phyloP scores from a whole-genome alignment of 2,797 vertebrate species.

The Phyllotis vaccarum region DNA sequence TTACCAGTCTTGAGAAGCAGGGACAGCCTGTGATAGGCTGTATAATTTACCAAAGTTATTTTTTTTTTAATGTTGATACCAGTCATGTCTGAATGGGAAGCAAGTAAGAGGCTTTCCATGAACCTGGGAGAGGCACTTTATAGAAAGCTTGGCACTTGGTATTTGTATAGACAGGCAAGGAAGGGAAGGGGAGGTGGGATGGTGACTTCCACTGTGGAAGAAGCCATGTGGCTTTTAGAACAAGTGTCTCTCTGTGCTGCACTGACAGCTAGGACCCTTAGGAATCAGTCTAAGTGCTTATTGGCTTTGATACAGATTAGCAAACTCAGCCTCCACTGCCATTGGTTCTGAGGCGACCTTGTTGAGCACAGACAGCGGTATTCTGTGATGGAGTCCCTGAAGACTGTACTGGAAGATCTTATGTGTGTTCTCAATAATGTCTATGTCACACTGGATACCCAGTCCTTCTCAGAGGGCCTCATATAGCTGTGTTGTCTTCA shows the following conservation, averaged over 20 bases:
- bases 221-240: neutral
- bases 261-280: rapidly evolving
- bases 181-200: neutral
- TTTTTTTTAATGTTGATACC: neutral
- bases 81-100: rapidly evolving
- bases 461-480: neutral
- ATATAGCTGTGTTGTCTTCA: neutral
- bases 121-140: neutral
- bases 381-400: neutral
- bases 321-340: neutral
- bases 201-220: neutral
- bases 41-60: conserved; percentile 42
- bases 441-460: rapidly evolving
- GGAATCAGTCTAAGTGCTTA: too few relatives aligned
- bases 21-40: rapidly evolving
- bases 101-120: rapidly evolving
- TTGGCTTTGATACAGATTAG: neutral
- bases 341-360: rapidly evolving
- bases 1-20: neutral
- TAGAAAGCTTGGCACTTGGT: neutral
- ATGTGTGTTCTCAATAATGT: rapidly evolving
- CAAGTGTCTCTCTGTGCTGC: rapidly evolving
- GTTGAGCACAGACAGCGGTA: rapidly evolving
- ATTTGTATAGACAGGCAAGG: neutral
- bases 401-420: rapidly evolving